Base-by-base conservation (phyloP, 2,113 vertebrate species). In the Collichthys lucidus region DNA sequence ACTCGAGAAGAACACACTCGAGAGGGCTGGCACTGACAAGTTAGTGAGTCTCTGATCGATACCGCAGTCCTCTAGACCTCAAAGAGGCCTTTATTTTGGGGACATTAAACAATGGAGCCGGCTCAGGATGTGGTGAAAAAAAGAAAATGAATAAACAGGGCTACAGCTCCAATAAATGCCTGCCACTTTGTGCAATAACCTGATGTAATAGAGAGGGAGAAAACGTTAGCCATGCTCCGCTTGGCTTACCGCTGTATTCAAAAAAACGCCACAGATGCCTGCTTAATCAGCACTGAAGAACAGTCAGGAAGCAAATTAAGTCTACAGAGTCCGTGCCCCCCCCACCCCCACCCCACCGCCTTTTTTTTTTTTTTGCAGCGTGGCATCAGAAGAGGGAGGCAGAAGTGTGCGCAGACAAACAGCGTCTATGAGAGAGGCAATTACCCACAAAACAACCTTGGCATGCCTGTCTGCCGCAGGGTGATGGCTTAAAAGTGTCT, bases 371-470 rank as follows among this genome's bases (percentile, higher is more conserved):
- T 79, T 87, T 78, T 82, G 85, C 90, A 71, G 81, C 57, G 56
- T 67, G 86, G 85, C 86, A 86, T 90, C 86, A 84, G 83, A 87
- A 57, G 84, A 90, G 84, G 85, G 77, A 44, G 67, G 83, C 78
- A 74, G 35, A 40, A 88, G 86, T 77, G 89, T 82, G 86, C 74
- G 9, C 82, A 91, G 88, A 89, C 86, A 88, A 93, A 90, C 87
- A 77, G 76, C 68, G 63, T 74, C 85, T 89, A 88, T 86, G 80
- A 94, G 91, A 84, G 83, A 92, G 88, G 92, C 93, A 94, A 94
- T 94, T 94, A 94, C 91, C 88, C 90, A 92, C 89, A 91, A 91
- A 93, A 93, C 91, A 94, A 93, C 92, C 92, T 93, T 93, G 94
- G 90, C 91, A 81, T 87, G 86, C 87, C 89, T 85, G 89, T 88